These are phyloP conservation scores for Hydriomena furcata DNA, from an alignment of 2,888 invertebrate genomes.

Conservation along the genomic window DNA sequence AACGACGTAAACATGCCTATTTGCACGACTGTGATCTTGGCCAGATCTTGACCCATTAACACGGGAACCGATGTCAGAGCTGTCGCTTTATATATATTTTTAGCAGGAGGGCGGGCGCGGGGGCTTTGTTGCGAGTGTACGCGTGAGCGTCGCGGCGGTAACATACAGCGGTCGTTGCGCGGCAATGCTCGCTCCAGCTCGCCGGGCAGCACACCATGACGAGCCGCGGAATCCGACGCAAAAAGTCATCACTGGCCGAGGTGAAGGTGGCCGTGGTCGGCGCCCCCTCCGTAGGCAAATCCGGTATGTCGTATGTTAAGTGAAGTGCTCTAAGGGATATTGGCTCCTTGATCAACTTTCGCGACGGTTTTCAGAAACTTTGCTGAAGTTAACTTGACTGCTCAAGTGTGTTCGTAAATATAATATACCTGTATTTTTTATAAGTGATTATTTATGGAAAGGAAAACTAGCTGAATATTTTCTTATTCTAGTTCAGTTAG, in stretches of 20 bases:
- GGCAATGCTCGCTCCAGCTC: constrained; percentile 19
- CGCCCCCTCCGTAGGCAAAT: constrained; percentile 95
- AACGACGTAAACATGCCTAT: constrained; percentile 72
- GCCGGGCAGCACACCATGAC: constrained; percentile 78
- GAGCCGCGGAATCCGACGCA: constrained; percentile 92
- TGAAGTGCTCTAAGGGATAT: constrained; percentile 10
- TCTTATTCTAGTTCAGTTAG: too few species aligned
- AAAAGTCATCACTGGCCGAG: constrained; percentile 94
- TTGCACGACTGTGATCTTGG: constrained; percentile 77
- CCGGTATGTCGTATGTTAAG: constrained; percentile 85
- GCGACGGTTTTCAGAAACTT: constrained; percentile 4
- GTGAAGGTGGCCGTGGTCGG: constrained; percentile 96
- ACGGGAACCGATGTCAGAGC: constrained; percentile 72
- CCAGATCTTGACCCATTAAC: constrained; percentile 83
- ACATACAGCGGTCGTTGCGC: constrained; percentile 51
- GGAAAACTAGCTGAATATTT: too few species aligned
- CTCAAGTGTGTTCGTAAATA: neutral
- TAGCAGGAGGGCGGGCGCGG: constrained; percentile 65
- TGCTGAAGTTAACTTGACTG: neutral
- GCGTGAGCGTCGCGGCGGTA: constrained; percentile 50
- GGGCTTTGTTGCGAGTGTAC: constrained; percentile 57
- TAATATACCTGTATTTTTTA: too few species aligned
- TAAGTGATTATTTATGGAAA: neutral
- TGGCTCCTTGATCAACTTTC: constrained; percentile 1
- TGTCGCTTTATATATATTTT: constrained; percentile 78